Conservation (phyloP, 2,888 invertebrate species). For the Athalia rosae region DNA sequence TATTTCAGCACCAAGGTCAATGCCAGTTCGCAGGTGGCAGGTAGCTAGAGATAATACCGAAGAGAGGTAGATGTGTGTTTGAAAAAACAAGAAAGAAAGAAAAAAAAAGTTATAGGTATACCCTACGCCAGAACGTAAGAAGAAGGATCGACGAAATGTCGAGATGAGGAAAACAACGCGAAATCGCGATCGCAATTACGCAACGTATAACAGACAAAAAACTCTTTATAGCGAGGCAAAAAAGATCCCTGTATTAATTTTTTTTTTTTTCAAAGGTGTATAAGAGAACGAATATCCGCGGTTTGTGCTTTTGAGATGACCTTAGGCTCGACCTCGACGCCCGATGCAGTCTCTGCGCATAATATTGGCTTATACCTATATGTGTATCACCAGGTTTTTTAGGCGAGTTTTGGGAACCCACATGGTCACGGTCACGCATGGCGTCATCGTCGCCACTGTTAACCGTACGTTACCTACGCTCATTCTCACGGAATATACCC, state of each 20-base stretch:
- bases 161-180: no score
- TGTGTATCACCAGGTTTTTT: slow-evolving; percentile 15
- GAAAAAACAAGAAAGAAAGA: neutral
- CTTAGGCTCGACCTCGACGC: slow-evolving; percentile 26
- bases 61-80: neutral
- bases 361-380: neutral
- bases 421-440: slow-evolving; percentile 69
- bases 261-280: no score
- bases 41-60: neutral
- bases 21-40: slow-evolving; percentile 33
- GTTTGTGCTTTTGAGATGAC: neutral
- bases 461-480: slow-evolving; percentile 11
- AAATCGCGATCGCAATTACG: no score
- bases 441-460: slow-evolving; percentile 57
- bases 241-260: no score
- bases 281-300: no score
- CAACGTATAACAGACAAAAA: no score
- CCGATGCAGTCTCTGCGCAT: neutral
- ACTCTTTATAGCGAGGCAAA: no score
- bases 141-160: no score
- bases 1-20: slow-evolving; percentile 35
- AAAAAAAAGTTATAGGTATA: neutral
- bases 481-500: no score
- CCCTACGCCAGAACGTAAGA: no score
- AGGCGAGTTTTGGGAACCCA: slow-evolving; percentile 19